Evolutionary conservation across 1,140 invertebrate genomes (phyloP).

Genomic region (Spodoptera frugiperda): DNA sequence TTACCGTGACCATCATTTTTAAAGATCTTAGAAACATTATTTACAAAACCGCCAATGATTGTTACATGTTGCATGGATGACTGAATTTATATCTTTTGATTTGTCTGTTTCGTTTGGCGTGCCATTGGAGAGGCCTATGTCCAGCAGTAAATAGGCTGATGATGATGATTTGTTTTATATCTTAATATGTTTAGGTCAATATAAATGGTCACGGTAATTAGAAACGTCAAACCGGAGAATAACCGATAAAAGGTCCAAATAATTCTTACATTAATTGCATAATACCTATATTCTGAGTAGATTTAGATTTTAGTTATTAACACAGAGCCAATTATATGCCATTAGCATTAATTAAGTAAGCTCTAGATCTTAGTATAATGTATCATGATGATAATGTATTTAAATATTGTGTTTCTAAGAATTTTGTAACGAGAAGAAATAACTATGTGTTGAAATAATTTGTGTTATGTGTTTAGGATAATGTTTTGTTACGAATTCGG

Average conservation of each 20-base stretch:
- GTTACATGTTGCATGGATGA: too few species aligned
- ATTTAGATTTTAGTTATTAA: slow-evolving; percentile 35
- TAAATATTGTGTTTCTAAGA: slow-evolving; percentile 28
- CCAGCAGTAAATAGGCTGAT: too few species aligned
- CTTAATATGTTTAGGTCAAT: too few species aligned
- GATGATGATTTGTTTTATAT: too few species aligned
- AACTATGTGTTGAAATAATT: slow-evolving; percentile 10
- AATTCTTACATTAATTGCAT: slow-evolving; percentile 45
- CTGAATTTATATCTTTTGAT: too few species aligned
- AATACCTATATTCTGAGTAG: slow-evolving; percentile 40
- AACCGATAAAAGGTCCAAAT: slow-evolving; percentile 8
- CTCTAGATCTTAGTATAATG: slow-evolving; percentile 12
- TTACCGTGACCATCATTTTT: too few species aligned
- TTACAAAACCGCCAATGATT: too few species aligned
- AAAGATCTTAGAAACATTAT: too few species aligned
- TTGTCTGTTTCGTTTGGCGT: too few species aligned
- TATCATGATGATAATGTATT: slow-evolving; percentile 34
- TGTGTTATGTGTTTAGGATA: slow-evolving; percentile 40
- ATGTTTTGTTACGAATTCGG: slow-evolving; percentile 43
- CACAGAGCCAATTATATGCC: slow-evolving; percentile 49
- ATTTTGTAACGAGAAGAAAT: slow-evolving; percentile 9
- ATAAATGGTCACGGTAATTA: too few species aligned
- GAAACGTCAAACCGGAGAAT: too few species aligned
- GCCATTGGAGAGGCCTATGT: too few species aligned
- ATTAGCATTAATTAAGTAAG: slow-evolving; percentile 48